Evolutionary conservation across 2,888 invertebrate species (phyloP).

Genomic region (Melanargia galathea): DNA sequence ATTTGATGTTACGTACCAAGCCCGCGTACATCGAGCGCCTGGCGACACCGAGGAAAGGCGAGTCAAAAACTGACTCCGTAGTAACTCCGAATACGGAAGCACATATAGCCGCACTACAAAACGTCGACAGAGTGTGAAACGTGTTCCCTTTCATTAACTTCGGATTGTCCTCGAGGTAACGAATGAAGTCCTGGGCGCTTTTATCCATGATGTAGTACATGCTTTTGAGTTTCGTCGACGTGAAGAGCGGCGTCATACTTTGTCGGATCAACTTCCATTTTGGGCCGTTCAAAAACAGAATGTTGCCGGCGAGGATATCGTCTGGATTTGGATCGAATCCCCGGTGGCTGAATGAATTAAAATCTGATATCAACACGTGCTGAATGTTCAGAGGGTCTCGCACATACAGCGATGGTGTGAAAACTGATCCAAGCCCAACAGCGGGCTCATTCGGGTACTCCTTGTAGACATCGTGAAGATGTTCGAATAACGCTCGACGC

Average conservation of each 20-base stretch:
- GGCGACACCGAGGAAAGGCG: slow-evolving; percentile 48
- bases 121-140: slow-evolving; percentile 43
- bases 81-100: slow-evolving; percentile 60
- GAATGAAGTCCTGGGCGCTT: slow-evolving; percentile 47
- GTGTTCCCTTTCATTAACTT: slow-evolving; percentile 44
- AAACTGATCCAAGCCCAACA: slow-evolving; percentile 50
- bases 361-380: slow-evolving; percentile 45
- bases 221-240: slow-evolving; percentile 51
- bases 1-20: slow-evolving; percentile 38
- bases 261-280: slow-evolving; percentile 52
- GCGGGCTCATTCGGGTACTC: slow-evolving; percentile 54
- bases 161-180: slow-evolving; percentile 49
- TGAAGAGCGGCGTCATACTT: slow-evolving; percentile 54
- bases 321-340: slow-evolving; percentile 38
- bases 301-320: slow-evolving; percentile 44
- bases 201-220: slow-evolving; percentile 54
- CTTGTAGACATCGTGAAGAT: slow-evolving; percentile 53
- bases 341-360: slow-evolving; percentile 47
- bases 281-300: slow-evolving; percentile 45
- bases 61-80: slow-evolving; percentile 52
- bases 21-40: slow-evolving; percentile 39
- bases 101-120: slow-evolving; percentile 49
- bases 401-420: slow-evolving; percentile 44
- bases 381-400: slow-evolving; percentile 47
- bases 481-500: slow-evolving; percentile 52